A percentile compares a stretch with the other conserved stretches of the same genome.
These are phyloP conservation scores for Coptodon bakossiorum DNA, from an alignment of 2,113 vertebrate genomes.

Conservation along the genomic window DNA sequence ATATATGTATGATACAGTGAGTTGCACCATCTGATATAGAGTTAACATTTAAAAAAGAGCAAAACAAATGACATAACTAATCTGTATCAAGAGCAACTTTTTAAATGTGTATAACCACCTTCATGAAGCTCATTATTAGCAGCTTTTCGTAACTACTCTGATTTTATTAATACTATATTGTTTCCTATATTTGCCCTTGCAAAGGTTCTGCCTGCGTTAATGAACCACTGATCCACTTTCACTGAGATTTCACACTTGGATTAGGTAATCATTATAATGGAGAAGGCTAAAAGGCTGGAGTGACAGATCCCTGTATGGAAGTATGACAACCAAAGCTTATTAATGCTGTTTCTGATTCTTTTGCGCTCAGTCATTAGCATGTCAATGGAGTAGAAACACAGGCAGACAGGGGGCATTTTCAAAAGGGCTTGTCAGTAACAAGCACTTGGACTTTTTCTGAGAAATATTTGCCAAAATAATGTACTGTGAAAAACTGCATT, in stretches of 20 bases:
- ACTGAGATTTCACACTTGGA: conserved; percentile 52
- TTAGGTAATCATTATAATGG: conserved; percentile 36
- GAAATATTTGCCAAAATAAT: conserved; percentile 48
- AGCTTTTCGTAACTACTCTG: not conserved
- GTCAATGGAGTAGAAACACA: conserved; percentile 32
- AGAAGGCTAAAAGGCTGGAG: conserved; percentile 13
- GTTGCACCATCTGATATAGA: not conserved
- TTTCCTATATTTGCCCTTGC: conserved; percentile 26
- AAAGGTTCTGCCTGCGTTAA: conserved; percentile 24
- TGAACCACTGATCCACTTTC: conserved; percentile 25
- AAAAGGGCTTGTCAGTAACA: conserved; percentile 16
- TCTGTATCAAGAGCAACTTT: not conserved
- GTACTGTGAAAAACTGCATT: conserved; percentile 42
- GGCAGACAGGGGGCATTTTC: conserved; percentile 17
- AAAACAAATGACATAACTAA: not conserved
- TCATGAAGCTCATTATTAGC: not conserved
- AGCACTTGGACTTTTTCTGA: conserved; percentile 21
- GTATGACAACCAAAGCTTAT: conserved; percentile 53
- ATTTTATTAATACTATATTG: not conserved
- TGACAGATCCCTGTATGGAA: not conserved
- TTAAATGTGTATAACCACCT: not conserved
- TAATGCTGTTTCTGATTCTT: conserved; percentile 42
- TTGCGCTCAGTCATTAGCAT: conserved; percentile 39
- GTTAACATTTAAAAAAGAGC: not conserved
- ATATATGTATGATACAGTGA: not conserved